Conservation (phyloP, 2,888 invertebrate genomes). For the Empis livida region DNA sequence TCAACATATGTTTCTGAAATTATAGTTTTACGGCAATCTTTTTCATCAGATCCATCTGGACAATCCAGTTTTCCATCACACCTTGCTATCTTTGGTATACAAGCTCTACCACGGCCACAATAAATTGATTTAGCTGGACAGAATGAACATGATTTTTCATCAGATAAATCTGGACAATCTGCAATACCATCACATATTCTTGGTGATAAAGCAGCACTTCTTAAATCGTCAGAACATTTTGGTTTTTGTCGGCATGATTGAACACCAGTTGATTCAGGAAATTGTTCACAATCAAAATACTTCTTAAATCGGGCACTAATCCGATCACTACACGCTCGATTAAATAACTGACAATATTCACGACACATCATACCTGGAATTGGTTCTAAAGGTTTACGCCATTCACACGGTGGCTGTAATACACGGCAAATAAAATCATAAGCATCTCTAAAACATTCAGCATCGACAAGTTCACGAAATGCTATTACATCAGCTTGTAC, state of each 20-base stretch:
- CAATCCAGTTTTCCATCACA: slow-evolving; percentile 78
- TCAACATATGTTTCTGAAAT: not conserved
- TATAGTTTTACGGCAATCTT: slow-evolving; percentile 64
- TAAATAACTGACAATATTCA: slow-evolving; percentile 73
- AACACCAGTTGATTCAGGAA: slow-evolving; percentile 64
- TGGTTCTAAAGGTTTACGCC: slow-evolving; percentile 46
- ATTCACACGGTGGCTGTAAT: slow-evolving; percentile 66
- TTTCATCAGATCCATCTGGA: slow-evolving; percentile 75
- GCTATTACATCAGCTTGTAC: slow-evolving; percentile 64
- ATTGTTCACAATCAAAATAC: slow-evolving; percentile 62
- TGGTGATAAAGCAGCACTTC: slow-evolving; percentile 58
- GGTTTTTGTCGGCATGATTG: slow-evolving; percentile 67
- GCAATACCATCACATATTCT: slow-evolving; percentile 75
- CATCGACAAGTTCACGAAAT: slow-evolving; percentile 76
- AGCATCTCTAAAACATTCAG: slow-evolving; percentile 77
- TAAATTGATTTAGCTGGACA: slow-evolving; percentile 60
- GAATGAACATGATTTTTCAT: slow-evolving; percentile 68
- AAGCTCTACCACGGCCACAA: slow-evolving; percentile 65
- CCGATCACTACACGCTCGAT: slow-evolving; percentile 67
- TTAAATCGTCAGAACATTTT: slow-evolving; percentile 65
- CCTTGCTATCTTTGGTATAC: slow-evolving; percentile 54
- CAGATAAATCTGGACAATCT: slow-evolving; percentile 72
- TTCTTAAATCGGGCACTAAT: slow-evolving; percentile 56
- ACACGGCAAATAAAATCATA: slow-evolving; percentile 82
- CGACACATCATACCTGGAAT: slow-evolving; percentile 43